Evolutionary conservation across 2,888 invertebrate species (phyloP).

Genomic region (Drosophila quinaria): DNA sequence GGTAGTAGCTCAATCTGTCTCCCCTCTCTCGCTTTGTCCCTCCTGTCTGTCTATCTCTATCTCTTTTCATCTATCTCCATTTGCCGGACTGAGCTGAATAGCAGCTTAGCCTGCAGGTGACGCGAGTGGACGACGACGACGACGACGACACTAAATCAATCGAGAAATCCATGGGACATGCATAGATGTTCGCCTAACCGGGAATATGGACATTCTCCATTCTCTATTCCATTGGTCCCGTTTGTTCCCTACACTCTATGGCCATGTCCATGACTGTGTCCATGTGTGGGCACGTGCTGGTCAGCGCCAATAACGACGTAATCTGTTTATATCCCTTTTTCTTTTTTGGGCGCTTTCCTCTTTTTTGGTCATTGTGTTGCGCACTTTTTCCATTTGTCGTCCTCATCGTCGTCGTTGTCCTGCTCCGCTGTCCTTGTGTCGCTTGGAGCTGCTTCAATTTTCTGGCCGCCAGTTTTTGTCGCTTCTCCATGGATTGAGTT

Average conservation of each 20-base stretch:
- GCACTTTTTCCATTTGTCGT: conserved; percentile 79
- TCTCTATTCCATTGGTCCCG: conserved; percentile 34
- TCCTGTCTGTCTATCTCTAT: background rate
- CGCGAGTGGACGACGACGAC: conserved; percentile 58
- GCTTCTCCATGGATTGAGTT: conserved; percentile 74
- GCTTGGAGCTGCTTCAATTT: conserved; percentile 73
- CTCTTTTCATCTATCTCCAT: conserved; percentile 36
- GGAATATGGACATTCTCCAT: conserved; percentile 55
- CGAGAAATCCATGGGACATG: conserved; percentile 72
- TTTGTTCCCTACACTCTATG: background rate
- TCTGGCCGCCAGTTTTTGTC: conserved; percentile 81
- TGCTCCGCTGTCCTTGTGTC: background rate
- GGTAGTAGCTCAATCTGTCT: conserved; percentile 15
- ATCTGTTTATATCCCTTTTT: conserved; percentile 81
- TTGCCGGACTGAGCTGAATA: conserved; percentile 58
- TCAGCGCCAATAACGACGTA: conserved; percentile 81
- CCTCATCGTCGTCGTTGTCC: conserved; percentile 10
- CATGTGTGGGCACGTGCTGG: conserved; percentile 81
- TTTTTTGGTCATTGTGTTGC: conserved; percentile 70
- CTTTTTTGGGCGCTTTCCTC: conserved; percentile 5
- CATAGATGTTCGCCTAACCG: conserved; percentile 50
- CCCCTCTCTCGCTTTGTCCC: background rate
- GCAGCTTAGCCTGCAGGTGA: conserved; percentile 81
- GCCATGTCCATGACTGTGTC: conserved; percentile 42
- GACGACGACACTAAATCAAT: conserved; percentile 72